Base-by-base conservation (phyloP, 2,888 invertebrate species). In the Dolomedes plantarius region DNA sequence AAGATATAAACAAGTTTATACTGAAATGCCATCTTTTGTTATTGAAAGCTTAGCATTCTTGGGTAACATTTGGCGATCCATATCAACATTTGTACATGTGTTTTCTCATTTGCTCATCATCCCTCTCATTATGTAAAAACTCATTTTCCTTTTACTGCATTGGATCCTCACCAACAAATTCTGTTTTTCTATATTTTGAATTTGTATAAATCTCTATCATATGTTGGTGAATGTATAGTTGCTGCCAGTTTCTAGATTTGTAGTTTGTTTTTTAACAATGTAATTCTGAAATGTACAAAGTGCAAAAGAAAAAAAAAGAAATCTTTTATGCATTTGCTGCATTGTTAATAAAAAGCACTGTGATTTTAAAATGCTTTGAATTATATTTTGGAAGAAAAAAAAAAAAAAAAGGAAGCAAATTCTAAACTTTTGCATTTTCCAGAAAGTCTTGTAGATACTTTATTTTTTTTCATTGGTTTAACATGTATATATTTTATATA, bases 71-170 rank as follows among this genome's bases (percentile, higher is more conserved):
- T 76, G 83, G 73, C 71, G 67, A 72, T 78, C 77, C 83, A 85
- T 85, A 85, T 85, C 83, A 85, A 39, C 56, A 83, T 77, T 71
- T 85, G 83, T 85, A 78, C 68, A 85, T 73, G 72, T 39, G 19
- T 85, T 31, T 41, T 75, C 67, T 85, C 77, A 73, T 73, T 75
- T 82, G 23, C 16, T 31, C 56, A 62, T 65, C 71, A 32, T 68
- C 50, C 36, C 36, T 65, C 32, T 79, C 65, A 83, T 62, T 62
- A 39, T 82, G 71, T 83, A 76, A 65, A 73, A 73, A 72, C 31
- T 76, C 65, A 50, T 83, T 76, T 76, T 64, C 62, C 31, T 67
- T 73, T n/a, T 62, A 72, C 74, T 71, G 28, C 36, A 69, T 56
- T 56, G 29, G 19, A 56, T 56, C 23, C 41, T 39, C 64, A 64